Percentiles rank a stretch among this genome's conserved stretches.
Evolutionary conservation across 1,140 invertebrate genomes (phyloP).

Genomic region (Heliconius hewitsoni): DNA sequence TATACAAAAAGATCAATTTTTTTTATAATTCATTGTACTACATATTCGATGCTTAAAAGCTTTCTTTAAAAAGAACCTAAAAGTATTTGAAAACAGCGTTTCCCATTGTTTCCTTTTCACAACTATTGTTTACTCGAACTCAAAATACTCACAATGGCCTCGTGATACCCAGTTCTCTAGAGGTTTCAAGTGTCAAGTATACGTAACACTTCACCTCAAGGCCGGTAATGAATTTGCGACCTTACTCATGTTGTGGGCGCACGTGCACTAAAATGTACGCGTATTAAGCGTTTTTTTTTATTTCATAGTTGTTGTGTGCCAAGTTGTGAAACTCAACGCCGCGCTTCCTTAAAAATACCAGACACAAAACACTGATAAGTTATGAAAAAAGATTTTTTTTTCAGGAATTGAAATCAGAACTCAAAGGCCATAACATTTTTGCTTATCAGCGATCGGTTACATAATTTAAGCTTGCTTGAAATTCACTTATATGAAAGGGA

Average conservation of each 20-base stretch:
- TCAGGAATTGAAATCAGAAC: neutral
- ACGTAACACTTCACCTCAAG: neutral
- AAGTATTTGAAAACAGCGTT: conserved; percentile 5
- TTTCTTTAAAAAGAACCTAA: conserved; percentile 4
- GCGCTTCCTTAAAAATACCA: no score
- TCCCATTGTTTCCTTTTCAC: neutral
- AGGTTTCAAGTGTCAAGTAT: conserved; percentile 5
- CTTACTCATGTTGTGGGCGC: neutral
- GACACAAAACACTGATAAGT: no score
- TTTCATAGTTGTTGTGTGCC: no score
- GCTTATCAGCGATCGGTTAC: neutral
- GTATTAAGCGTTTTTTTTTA: no score
- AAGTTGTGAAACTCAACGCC: no score
- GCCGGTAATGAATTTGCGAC: neutral
- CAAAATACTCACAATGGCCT: neutral
- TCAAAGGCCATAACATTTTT: neutral
- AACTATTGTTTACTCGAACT: neutral
- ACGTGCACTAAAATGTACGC: neutral
- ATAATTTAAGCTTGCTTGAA: neutral
- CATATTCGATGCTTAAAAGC: conserved; percentile 4
- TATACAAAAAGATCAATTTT: neutral
- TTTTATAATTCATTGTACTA: neutral
- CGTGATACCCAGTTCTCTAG: neutral
- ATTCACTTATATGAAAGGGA: neutral
- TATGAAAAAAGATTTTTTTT: no score